These are phyloP conservation scores for Sanderia malayensis DNA, from an alignment of 30 jellyfish, hydroid and myxozoan species.

Conservation along the genomic window DNA sequence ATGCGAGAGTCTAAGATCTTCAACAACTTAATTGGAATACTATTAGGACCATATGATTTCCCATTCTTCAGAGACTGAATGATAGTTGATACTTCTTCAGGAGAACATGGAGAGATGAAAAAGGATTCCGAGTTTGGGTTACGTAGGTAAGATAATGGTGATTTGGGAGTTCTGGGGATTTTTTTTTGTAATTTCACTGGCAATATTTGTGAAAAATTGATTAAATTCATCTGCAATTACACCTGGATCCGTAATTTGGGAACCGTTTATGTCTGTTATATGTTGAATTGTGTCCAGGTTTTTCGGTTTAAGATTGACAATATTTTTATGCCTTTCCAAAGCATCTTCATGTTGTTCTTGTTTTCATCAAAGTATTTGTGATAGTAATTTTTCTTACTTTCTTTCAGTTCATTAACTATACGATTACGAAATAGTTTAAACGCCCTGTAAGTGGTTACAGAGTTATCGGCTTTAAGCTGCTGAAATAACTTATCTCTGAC, in stretches of 20 bases:
- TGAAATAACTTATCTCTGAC: slow-evolving; percentile 35
- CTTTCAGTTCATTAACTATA: slow-evolving; percentile 37
- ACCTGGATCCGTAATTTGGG: slow-evolving; percentile 25
- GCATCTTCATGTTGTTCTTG: slow-evolving; percentile 27
- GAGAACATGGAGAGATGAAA: slow-evolving; percentile 34
- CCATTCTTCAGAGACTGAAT: too few relatives aligned
- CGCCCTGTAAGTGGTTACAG: neutral
- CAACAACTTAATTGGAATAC: too few relatives aligned
- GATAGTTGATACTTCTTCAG: slow-evolving; percentile 36
- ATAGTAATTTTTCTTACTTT: slow-evolving; percentile 17
- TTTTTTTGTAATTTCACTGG: slow-evolving; percentile 47
- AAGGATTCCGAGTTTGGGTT: slow-evolving; percentile 40
- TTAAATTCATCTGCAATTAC: slow-evolving; percentile 34
- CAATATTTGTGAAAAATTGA: slow-evolving; percentile 37
- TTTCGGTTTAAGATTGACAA: slow-evolving; percentile 16
- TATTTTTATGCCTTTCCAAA: slow-evolving; percentile 42
- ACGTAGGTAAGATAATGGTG: slow-evolving; percentile 35
- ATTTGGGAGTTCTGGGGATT: slow-evolving; percentile 47
- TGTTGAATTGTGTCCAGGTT: slow-evolving; percentile 46
- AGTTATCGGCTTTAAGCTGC: slow-evolving; percentile 17
- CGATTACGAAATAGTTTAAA: slow-evolving; percentile 51
- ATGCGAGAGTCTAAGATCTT: too few relatives aligned
- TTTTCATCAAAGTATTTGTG: slow-evolving; percentile 19
- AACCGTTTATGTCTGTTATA: slow-evolving; percentile 25
- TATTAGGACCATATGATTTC: too few relatives aligned